These are phyloP conservation scores for Choristoneura rosaceana DNA, from an alignment of 2,888 invertebrate species.

Conservation along the genomic window DNA sequence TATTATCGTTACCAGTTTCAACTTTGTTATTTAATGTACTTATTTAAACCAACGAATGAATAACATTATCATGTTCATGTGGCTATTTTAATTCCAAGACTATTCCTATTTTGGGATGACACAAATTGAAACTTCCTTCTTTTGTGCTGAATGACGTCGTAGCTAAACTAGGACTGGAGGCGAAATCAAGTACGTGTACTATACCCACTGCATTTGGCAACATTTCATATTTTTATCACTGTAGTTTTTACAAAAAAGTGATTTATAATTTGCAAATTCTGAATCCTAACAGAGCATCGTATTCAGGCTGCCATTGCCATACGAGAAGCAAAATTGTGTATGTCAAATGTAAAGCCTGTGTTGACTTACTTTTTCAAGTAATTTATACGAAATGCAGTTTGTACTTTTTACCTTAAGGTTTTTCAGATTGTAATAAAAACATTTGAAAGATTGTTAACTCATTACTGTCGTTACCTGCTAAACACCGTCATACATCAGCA, in stretches of 20 bases:
- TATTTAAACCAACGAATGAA: constrained; percentile 4
- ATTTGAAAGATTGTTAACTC: neutral
- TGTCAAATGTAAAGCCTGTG: neutral
- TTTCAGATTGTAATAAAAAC: neutral
- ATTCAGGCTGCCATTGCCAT: neutral
- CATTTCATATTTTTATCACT: neutral
- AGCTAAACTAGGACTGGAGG: constrained; percentile 23
- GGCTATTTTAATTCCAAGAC: constrained; percentile 23
- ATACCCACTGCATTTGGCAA: constrained; percentile 2
- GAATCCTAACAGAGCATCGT: neutral
- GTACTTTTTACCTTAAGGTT: too few relatives aligned
- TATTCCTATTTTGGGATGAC: constrained; percentile 32
- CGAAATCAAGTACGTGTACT: constrained; percentile 26
- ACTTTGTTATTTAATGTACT: constrained; percentile 12
- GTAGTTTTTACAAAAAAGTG: neutral
- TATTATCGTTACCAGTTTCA: constrained; percentile 13
- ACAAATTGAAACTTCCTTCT: constrained; percentile 35
- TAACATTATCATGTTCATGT: constrained; percentile 29
- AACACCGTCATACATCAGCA: constrained; percentile 30
- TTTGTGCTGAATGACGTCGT: constrained; percentile 33
- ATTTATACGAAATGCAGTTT: neutral
- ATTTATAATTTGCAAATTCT: neutral
- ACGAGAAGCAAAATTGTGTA: too few relatives aligned
- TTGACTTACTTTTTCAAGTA: neutral
- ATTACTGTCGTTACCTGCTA: constrained; percentile 23